phyloP scores from a whole-genome alignment of 2,888 invertebrate species.

The Ceriagrion tenellum region DNA sequence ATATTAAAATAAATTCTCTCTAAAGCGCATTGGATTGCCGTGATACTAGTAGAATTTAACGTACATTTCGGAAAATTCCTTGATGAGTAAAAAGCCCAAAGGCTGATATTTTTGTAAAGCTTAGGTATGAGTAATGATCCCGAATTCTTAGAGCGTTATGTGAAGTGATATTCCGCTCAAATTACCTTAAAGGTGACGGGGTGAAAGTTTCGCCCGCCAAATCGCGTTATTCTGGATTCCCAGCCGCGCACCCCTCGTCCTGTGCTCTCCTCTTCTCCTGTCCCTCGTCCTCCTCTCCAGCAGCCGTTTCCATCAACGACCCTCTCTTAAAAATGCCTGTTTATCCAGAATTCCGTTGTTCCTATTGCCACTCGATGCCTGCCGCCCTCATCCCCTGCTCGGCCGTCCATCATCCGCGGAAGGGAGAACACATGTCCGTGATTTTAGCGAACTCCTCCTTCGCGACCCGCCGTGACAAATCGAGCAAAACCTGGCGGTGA shows the following conservation, averaged over 20 bases:
- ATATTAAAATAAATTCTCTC: too few relatives aligned
- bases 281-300: not conserved
- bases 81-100: too few relatives aligned
- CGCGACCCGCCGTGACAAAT: conserved; percentile 70
- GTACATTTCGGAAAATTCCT: too few relatives aligned
- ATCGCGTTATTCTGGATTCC: not conserved
- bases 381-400: conserved; percentile 27
- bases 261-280: not conserved
- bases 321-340: conserved; percentile 58
- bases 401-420: conserved; percentile 69
- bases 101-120: too few relatives aligned
- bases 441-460: conserved; percentile 70
- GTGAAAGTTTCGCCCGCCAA: too few relatives aligned
- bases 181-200: too few relatives aligned
- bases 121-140: too few relatives aligned
- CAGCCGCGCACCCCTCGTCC: not conserved
- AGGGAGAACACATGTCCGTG: conserved; percentile 71
- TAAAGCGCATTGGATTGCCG: too few relatives aligned
- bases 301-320: conserved; percentile 50
- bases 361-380: conserved; percentile 37
- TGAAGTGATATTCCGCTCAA: too few relatives aligned
- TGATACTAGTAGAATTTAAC: too few relatives aligned
- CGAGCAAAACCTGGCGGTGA: conserved; percentile 72
- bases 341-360: conserved; percentile 65
- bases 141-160: too few relatives aligned